These are phyloP conservation scores for Nematostella vectensis DNA, from an alignment of 92 coral and sea anemone genomes.

Conservation along the genomic window DNA sequence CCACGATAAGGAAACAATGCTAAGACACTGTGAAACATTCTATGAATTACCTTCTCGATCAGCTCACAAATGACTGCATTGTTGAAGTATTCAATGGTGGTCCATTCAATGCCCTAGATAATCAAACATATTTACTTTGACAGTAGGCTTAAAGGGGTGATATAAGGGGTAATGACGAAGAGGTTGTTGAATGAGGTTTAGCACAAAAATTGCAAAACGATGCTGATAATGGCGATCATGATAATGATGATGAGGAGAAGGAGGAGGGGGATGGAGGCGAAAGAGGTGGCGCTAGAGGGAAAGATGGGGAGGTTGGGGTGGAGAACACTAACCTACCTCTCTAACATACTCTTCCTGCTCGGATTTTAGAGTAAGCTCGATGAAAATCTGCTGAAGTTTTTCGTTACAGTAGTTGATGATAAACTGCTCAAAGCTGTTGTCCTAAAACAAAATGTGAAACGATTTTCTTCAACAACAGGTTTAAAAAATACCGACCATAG, in stretches of 20 bases:
- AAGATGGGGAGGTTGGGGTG: too few species aligned
- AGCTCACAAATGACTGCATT: constrained; percentile 88
- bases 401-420: constrained; percentile 98
- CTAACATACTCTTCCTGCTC: constrained; percentile 97
- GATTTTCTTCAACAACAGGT: too few species aligned
- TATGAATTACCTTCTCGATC: constrained; percentile 70
- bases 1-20: not conserved
- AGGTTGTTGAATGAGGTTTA: too few species aligned
- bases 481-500: too few species aligned
- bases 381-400: constrained; percentile 94
- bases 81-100: constrained; percentile 83
- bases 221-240: too few species aligned
- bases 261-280: too few species aligned
- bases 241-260: too few species aligned
- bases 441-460: constrained; percentile 28
- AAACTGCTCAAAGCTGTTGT: constrained; percentile 95
- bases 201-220: too few species aligned
- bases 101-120: constrained; percentile 97
- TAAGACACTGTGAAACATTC: not conserved
- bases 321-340: constrained; percentile 84
- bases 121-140: not conserved
- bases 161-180: too few species aligned
- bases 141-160: too few species aligned
- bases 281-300: too few species aligned
- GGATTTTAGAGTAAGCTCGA: constrained; percentile 86